Evolutionary conservation across 2,888 invertebrate species (phyloP).

Genomic region (Meliscaeva auricollis): DNA sequence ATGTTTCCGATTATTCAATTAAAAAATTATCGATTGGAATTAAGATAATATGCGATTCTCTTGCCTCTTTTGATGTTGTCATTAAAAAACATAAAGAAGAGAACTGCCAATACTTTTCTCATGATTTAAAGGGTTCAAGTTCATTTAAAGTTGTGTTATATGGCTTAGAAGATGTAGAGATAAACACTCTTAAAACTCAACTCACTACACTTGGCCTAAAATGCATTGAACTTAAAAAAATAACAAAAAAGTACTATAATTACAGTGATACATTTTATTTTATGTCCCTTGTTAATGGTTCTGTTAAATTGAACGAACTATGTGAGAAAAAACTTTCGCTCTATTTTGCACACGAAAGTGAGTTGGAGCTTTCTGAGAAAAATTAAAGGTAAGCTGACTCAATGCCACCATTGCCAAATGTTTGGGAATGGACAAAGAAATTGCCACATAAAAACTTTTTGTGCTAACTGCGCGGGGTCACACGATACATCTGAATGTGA

Average conservation of each 20-base stretch:
- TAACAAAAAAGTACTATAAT: constrained; percentile 11
- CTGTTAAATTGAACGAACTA: not conserved
- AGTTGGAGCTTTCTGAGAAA: not conserved
- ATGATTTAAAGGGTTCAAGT: constrained; percentile 44
- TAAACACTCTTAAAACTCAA: constrained; percentile 1
- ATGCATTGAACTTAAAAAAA: not conserved
- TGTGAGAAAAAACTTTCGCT: not conserved
- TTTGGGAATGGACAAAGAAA: constrained; percentile 22
- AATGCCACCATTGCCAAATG: constrained; percentile 22
- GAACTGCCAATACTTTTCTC: constrained; percentile 51
- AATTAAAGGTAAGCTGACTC: not conserved
- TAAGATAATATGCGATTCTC: no score
- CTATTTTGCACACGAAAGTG: not conserved
- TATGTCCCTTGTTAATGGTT: no score
- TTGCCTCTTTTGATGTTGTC: not conserved
- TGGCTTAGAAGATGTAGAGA: constrained; percentile 55
- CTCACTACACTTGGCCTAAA: not conserved
- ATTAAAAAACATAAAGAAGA: not conserved
- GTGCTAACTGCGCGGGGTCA: no score
- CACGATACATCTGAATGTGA: no score
- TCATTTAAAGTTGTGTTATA: constrained; percentile 63
- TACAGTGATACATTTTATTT: constrained; percentile 27
- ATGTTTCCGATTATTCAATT: not conserved
- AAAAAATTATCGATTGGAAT: no score
- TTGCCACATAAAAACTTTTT: constrained; percentile 16